A percentile compares a stretch with the other conserved stretches of the same genome.
Conservation (phyloP, 1,140 invertebrate species). For the Bombus difficillimus region DNA sequence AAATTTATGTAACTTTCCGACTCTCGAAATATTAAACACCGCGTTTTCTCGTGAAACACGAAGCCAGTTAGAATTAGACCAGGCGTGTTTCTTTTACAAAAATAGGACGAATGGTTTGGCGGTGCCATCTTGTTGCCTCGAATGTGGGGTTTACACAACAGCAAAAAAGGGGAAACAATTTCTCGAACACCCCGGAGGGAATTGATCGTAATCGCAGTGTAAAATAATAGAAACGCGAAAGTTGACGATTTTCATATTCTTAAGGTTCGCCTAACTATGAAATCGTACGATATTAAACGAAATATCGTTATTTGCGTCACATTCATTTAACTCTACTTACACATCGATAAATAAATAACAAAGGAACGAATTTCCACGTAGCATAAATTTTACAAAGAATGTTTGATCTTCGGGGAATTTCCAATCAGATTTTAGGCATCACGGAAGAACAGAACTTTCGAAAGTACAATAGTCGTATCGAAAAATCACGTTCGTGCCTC, state of each 20-base stretch:
- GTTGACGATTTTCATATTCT: background rate
- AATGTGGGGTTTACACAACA: background rate
- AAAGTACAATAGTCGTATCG: background rate
- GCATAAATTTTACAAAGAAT: background rate
- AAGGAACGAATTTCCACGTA: background rate
- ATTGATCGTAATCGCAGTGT: background rate
- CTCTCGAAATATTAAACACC: background rate
- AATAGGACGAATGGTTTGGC: constrained; percentile 22
- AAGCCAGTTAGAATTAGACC: constrained; percentile 33
- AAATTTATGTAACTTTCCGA: constrained; percentile 9
- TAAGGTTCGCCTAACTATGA: background rate
- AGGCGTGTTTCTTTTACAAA: constrained; percentile 25
- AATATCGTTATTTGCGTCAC: background rate
- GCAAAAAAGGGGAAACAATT: background rate
- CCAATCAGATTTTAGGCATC: background rate
- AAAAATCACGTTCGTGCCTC: background rate
- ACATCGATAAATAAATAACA: background rate
- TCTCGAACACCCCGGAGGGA: background rate
- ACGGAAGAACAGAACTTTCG: background rate
- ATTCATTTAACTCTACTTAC: background rate
- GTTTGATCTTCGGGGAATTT: background rate
- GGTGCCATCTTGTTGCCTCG: background rate
- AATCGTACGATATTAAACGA: background rate
- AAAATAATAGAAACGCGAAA: background rate
- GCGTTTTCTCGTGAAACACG: background rate